These are phyloP conservation scores for Cynocephalus volans DNA, from an alignment of 2,113 vertebrate genomes.

Conservation along the genomic window DNA sequence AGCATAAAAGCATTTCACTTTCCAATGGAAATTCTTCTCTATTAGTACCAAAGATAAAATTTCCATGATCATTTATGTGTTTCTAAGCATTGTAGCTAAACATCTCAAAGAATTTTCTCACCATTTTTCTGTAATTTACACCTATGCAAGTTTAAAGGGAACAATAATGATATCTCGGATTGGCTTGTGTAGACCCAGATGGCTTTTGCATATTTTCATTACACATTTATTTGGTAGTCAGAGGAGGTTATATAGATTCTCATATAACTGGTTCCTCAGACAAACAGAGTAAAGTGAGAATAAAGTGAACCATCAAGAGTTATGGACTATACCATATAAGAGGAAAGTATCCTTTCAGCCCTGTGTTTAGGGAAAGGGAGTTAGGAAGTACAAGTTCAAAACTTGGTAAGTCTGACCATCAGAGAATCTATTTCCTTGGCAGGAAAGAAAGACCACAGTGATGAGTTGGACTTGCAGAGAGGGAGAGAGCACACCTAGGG, in stretches of 20 bases:
- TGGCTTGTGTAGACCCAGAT: neutral
- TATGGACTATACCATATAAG: neutral
- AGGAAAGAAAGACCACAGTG: neutral
- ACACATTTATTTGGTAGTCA: slow-evolving; percentile 44
- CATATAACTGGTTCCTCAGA: slow-evolving; percentile 14
- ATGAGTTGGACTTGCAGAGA: too few relatives aligned
- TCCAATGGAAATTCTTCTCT: slow-evolving; percentile 63
- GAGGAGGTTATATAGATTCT: slow-evolving; percentile 50
- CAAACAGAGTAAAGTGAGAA: neutral
- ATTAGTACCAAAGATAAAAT: slow-evolving; percentile 54
- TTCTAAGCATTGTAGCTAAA: slow-evolving; percentile 55
- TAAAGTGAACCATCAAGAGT: neutral
- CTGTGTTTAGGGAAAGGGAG: neutral
- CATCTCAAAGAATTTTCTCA: slow-evolving; percentile 9
- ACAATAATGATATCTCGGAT: neutral
- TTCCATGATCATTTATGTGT: neutral
- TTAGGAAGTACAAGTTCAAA: neutral
- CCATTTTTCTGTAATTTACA: slow-evolving; percentile 59
- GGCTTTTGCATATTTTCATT: slow-evolving; percentile 56
- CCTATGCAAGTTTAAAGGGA: neutral
- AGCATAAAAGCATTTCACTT: slow-evolving; percentile 70
- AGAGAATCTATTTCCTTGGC: neutral
- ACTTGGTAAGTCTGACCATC: neutral
- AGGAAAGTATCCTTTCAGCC: neutral
- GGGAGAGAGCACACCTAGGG: too few relatives aligned